Evolutionary conservation across 1,140 invertebrate species (phyloP).

Genomic region (Antheraea pernyi): DNA sequence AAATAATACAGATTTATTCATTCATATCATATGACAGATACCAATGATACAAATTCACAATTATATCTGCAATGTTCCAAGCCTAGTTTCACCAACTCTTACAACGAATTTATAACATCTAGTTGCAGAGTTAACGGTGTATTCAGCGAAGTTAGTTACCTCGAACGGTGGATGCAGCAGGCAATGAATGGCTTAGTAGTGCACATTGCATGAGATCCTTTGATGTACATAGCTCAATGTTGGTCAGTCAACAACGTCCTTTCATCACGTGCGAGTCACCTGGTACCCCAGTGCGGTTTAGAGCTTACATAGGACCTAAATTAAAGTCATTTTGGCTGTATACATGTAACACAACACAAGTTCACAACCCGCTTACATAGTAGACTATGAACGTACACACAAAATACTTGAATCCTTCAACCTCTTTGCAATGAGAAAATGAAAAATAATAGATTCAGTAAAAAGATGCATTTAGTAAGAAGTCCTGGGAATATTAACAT

Average conservation of each 20-base stretch:
- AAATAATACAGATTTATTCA: too few species aligned
- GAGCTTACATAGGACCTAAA: constrained; percentile 23
- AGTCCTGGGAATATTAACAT: too few species aligned
- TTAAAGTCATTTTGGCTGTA: constrained; percentile 13
- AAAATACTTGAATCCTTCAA: too few species aligned
- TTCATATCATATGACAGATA: too few species aligned
- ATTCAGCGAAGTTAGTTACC: constrained; percentile 49
- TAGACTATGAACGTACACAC: too few species aligned
- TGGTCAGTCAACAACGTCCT: constrained; percentile 58
- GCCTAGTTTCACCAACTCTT: background rate
- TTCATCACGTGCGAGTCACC: constrained; percentile 59
- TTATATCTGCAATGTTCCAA: too few species aligned
- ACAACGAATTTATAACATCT: background rate
- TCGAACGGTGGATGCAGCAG: constrained; percentile 37
- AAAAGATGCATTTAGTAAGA: too few species aligned
- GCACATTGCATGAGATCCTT: constrained; percentile 45
- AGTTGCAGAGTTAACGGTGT: background rate
- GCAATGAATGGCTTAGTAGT: constrained; percentile 60
- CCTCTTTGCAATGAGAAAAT: too few species aligned
- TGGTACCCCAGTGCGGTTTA: constrained; percentile 46
- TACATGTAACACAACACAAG: background rate
- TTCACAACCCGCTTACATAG: too few species aligned
- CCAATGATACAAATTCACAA: too few species aligned
- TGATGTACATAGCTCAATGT: constrained; percentile 51
- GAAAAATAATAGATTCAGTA: too few species aligned